A percentile compares a stretch with the other conserved stretches of the same genome.
Conservation (phyloP, 2,113 vertebrate genomes). For the Rhinolophus ferrumequinum region DNA sequence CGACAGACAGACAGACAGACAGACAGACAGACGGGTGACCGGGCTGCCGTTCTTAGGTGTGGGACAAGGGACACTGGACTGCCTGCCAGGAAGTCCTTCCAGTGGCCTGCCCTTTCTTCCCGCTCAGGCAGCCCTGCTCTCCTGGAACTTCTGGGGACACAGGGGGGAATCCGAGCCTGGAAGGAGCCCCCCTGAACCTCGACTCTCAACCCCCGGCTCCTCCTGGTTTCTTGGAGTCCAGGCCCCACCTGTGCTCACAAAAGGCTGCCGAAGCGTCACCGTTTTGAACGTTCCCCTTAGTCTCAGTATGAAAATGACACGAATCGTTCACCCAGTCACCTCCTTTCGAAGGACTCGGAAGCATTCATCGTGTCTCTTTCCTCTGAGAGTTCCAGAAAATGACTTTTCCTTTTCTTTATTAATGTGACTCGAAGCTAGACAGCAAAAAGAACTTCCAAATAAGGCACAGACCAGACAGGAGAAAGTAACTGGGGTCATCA, state of each 20-base stretch:
- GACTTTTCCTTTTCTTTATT: constrained; percentile 2
- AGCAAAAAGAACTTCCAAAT: constrained; percentile 61
- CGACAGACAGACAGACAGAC: background rate
- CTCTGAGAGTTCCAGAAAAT: background rate
- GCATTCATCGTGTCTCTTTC: background rate
- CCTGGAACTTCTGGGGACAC: background rate
- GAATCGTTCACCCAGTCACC: background rate
- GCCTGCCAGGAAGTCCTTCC: background rate
- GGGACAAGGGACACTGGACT: background rate
- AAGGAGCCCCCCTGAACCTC: background rate
- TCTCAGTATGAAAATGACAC: background rate
- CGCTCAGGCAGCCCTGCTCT: background rate
- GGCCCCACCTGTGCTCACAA: too few relatives aligned
- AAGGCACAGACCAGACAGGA: background rate
- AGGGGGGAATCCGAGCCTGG: background rate
- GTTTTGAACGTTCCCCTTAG: background rate
- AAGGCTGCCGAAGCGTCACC: too few relatives aligned
- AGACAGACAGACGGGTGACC: too few relatives aligned
- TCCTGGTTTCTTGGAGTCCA: too few relatives aligned
- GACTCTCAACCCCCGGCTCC: background rate
- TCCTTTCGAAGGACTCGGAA: constrained; percentile 12
- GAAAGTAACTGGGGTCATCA: background rate
- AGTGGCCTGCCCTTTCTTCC: background rate
- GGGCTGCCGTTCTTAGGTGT: background rate
- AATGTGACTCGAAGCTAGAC: constrained; percentile 54